Evolutionary conservation across 1,140 invertebrate species (phyloP).

Genomic region (Episyrphus balteatus): DNA sequence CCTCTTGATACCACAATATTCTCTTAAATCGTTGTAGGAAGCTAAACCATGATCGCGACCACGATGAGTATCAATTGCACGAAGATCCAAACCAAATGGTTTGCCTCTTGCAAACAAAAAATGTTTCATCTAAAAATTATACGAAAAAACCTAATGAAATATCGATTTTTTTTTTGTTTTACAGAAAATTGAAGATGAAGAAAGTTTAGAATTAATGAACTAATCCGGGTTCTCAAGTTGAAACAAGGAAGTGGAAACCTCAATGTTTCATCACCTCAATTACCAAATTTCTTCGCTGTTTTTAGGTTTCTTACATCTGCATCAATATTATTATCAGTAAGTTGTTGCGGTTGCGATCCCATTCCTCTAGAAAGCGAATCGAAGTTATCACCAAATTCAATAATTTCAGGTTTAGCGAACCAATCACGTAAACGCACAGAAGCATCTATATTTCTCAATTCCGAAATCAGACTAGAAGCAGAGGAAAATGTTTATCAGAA

Average conservation of each 20-base stretch:
- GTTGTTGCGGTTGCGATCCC: slow-evolving; percentile 53
- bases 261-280: neutral
- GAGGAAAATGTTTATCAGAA: neutral
- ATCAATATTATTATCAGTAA: slow-evolving; percentile 57
- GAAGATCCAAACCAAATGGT: slow-evolving; percentile 51
- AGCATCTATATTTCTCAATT: slow-evolving; percentile 43
- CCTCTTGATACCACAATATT: slow-evolving; percentile 63
- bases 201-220: too few relatives aligned
- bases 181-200: too few relatives aligned
- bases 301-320: slow-evolving; percentile 40
- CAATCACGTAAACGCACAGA: slow-evolving; percentile 60
- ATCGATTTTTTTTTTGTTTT: neutral
- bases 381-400: slow-evolving; percentile 48
- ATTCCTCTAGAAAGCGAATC: slow-evolving; percentile 59
- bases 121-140: slow-evolving; percentile 48
- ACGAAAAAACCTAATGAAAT: neutral
- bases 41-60: slow-evolving; percentile 79
- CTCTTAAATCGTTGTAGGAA: slow-evolving; percentile 68
- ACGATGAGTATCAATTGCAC: slow-evolving; percentile 74
- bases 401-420: slow-evolving; percentile 46
- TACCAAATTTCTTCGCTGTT: too few relatives aligned
- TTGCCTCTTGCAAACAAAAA: slow-evolving; percentile 58
- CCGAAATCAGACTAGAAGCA: slow-evolving; percentile 48
- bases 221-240: too few relatives aligned
- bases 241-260: too few relatives aligned